These are phyloP conservation scores for Geothlypis trichas DNA, from an alignment of 2,113 vertebrate species.

Conservation along the genomic window DNA sequence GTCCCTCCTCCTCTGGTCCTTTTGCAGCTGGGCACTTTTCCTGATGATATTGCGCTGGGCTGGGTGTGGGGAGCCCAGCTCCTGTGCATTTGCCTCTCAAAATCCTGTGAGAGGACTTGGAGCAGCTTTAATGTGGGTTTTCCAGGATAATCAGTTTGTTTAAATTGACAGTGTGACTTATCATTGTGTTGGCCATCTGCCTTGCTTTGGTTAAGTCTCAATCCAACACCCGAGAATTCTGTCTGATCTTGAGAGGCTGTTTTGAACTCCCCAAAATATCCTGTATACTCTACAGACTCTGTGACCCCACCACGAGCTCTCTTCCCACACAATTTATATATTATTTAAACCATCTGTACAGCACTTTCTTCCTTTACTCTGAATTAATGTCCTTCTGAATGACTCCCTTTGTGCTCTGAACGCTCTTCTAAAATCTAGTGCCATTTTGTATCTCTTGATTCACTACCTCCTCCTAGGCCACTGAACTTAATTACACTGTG, in stretches of 20 bases:
- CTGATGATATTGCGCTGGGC: neutral
- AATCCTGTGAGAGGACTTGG: neutral
- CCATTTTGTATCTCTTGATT: neutral
- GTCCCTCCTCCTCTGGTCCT: neutral
- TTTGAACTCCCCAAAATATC: neutral
- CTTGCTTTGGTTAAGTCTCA: neutral
- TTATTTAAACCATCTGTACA: conserved; percentile 6
- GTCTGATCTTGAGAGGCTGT: neutral
- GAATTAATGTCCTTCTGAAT: conserved; percentile 1
- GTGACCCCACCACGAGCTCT: neutral
- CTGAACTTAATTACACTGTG: conserved; percentile 16
- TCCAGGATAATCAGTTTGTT: neutral
- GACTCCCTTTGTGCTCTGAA: neutral
- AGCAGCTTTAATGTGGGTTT: neutral
- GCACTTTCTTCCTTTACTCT: neutral
- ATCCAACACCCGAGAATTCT: neutral
- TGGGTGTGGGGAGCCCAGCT: neutral
- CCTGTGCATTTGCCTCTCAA: neutral
- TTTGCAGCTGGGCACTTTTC: neutral
- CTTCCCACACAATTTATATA: neutral
- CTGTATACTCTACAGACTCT: neutral
- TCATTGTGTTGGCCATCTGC: neutral
- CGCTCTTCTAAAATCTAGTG: neutral
- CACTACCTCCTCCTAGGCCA: neutral
- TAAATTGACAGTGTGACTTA: neutral